These are phyloP conservation scores for Petromus typicus DNA, from an alignment of 2,113 vertebrate species.

Conservation along the genomic window DNA sequence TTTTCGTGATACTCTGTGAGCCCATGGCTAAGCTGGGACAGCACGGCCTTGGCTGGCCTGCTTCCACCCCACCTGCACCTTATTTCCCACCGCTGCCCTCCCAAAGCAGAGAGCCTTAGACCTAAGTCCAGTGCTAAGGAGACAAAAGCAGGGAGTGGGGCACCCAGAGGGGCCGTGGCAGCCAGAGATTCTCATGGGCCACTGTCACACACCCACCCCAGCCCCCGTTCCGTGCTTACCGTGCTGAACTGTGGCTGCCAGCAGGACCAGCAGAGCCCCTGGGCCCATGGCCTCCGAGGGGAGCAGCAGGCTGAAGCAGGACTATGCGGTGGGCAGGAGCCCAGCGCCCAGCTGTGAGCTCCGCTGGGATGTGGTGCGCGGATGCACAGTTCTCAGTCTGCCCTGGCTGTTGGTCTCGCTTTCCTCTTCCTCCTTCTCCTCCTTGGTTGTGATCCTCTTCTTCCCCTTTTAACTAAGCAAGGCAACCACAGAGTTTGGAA, in stretches of 20 bases:
- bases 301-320: neutral
- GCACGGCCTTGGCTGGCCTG: too few species aligned
- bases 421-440: constrained; percentile 73
- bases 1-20: neutral
- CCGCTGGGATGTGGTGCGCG: neutral
- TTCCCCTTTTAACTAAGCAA: constrained; percentile 78
- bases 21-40: neutral
- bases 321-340: neutral
- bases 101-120: neutral
- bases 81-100: neutral
- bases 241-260: constrained; percentile 64
- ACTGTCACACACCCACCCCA: neutral
- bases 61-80: neutral
- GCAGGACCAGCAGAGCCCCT: constrained; percentile 80
- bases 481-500: constrained; percentile 82
- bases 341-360: neutral
- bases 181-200: neutral
- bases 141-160: too few species aligned
- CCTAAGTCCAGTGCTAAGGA: neutral
- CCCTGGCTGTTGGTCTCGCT: constrained; percentile 54
- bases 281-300: constrained; percentile 77
- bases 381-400: neutral
- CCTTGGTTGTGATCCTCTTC: constrained; percentile 59
- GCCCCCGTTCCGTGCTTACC: constrained; percentile 80
- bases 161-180: neutral